Evolutionary conservation across 2,113 vertebrate species (phyloP).

Genomic region (Apistogramma diplotaenia): DNA sequence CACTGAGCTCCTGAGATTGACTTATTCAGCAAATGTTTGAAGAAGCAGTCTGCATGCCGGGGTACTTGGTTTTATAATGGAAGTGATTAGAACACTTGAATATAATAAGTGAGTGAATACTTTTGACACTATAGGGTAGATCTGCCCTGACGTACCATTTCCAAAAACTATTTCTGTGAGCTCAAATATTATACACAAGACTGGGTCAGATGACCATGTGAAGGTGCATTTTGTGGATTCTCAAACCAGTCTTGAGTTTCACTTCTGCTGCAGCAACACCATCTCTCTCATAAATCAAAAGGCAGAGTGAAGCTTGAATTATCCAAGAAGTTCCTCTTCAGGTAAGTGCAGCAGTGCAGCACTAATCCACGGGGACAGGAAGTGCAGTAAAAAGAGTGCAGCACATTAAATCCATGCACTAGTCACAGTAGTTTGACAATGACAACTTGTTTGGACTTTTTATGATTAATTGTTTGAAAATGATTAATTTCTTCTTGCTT

Average conservation of each 20-base stretch:
- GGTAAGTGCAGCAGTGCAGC: background rate
- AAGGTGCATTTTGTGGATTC: background rate
- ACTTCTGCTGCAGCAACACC: background rate
- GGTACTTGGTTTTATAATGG: no score
- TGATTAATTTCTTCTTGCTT: background rate
- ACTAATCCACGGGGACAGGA: constrained; percentile 27
- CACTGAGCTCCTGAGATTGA: no score
- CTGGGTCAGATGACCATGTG: background rate
- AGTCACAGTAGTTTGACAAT: background rate
- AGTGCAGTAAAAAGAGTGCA: background rate
- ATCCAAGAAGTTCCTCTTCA: constrained; percentile 1
- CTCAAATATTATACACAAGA: background rate
- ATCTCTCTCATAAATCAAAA: background rate
- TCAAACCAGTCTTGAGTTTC: background rate
- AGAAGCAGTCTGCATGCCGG: no score
- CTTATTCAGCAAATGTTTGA: no score
- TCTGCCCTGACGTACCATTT: background rate
- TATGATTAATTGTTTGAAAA: background rate
- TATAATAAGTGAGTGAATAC: no score
- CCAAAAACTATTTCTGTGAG: background rate
- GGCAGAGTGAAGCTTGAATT: constrained; percentile 1
- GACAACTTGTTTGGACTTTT: background rate
- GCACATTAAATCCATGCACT: background rate
- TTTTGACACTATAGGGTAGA: no score
- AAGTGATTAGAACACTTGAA: no score